Evolutionary conservation across 2,797 vertebrate genomes (phyloP).

Genomic region (Rhabdophis nuchalis): DNA sequence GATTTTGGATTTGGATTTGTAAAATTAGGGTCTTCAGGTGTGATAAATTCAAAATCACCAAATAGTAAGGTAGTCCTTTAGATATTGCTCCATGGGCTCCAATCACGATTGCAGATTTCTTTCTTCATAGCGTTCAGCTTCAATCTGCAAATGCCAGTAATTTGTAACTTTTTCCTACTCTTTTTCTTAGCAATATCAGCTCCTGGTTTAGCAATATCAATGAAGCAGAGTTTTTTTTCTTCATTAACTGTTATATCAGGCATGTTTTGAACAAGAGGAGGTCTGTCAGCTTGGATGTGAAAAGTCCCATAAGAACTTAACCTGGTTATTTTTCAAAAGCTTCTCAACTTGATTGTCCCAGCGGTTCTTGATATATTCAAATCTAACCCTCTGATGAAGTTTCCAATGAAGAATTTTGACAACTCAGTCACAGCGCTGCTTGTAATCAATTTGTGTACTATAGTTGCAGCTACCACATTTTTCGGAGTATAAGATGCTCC

Average conservation of each 20-base stretch:
- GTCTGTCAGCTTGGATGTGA: neutral
- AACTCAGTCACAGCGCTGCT: neutral
- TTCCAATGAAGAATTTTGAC: neutral
- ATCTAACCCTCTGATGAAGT: neutral
- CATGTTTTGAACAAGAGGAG: neutral
- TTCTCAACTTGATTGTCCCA: neutral
- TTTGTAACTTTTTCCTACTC: neutral
- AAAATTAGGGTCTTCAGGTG: neutral
- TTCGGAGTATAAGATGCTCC: no score
- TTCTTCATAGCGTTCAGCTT: neutral
- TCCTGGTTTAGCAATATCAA: neutral
- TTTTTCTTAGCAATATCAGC: no score
- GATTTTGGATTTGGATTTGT: neutral
- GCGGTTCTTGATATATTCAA: neutral
- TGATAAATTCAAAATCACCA: neutral
- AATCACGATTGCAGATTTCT: neutral
- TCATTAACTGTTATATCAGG: neutral
- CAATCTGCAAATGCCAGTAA: neutral
- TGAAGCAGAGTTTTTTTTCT: neutral
- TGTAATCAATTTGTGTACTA: neutral
- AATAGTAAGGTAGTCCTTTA: neutral
- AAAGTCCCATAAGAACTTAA: neutral
- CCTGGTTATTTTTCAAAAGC: neutral
- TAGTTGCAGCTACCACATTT: neutral
- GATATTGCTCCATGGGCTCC: neutral